Base-by-base conservation (phyloP, 2,888 invertebrate species). In the Drosophila mayaguana region DNA sequence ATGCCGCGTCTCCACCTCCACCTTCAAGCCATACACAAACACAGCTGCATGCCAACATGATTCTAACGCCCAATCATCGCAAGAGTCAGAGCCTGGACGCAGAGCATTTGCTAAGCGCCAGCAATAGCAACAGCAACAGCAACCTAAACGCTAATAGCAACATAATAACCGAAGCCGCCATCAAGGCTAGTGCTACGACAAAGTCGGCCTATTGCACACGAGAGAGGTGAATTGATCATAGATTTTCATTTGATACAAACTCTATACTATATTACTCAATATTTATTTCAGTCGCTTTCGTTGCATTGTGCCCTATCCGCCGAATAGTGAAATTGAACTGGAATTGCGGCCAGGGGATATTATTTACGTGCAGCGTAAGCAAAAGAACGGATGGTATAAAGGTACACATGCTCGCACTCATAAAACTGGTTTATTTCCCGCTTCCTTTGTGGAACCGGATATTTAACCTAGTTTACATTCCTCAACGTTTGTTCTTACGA, bases 311-410 rank as follows among this genome's bases (percentile, higher is more conserved):
- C 97, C 98, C 9, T 98, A 98, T 94, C 98, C 98, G 14, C 97
- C 98, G 1, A 98, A 98, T 93, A 97, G 97, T 73, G 98, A 98
- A 81, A 96, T 97, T 91, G 98, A 98, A 92, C 92, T 98, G 81
- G 98, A 98, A 91, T 93, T 98, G 51, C 96, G 97, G 81, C 95
- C 98, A 45, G 97, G 98, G 72, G 98, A 98, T 90, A 96, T 98
- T 63, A 97, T 98, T 78, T 96, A 97, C 83, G 98, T 98, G 22
- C 96, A 97, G 89, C 96, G 96, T 89, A 98, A 98, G 91, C 95
- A 98, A 60, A 98, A 98, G 59, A 98, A 98, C 91, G 98, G 98
- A 54, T 98, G 98, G 98, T 98, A 97, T 93, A 98, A 98, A 92
- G 98, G 98, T 22, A 98, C 97, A 0, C 95, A 97, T 81, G 96